Evolutionary conservation across 2,113 vertebrate species (phyloP), one percentile per base, ranked within the genome.

Genomic region (Ancistrus triradiatus): DNA sequence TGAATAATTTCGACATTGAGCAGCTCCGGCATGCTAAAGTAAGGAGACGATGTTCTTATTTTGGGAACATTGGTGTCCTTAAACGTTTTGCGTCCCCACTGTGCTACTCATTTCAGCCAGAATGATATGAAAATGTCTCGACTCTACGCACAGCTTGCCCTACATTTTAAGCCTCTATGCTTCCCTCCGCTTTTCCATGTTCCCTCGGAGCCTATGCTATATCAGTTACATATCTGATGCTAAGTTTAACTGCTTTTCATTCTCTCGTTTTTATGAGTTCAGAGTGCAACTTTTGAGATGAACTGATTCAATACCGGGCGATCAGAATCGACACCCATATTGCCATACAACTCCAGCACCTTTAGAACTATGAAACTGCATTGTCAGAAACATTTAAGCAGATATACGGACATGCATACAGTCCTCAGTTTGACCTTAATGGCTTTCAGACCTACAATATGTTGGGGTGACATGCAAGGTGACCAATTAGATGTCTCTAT

Each of bases 1-100:
- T 91, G 89, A 87, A 87, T 86, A 85, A 86, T 78, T n/a, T 76
- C 82, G 83, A 88, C 84, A 87, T 87, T 83, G 78, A 84, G 57
- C 49, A 65, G 85, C 82, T 85, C 79, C 85, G 84, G 66, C 73
- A 18, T 18, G 80, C 85, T 83, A 78, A 84, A 84, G 74, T 80
- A 83, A 81, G 83, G 70, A 50, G 68, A 85, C 87, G 85, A 86
- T 88, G 89, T 89, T 87, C 78, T 85, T 83, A 80, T 80, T 89
- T 88, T 0, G 38, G n/a, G 46, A 58, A 85, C 44, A n/a, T 13
- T 42, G 11, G 13, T 22, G 78, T 77, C 63, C 72, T 65, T 72
- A 81, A 85, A 83, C 78, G 73, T 80, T 78, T 77, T 72, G 68
- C 38, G 14, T 40, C 11, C 48, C 25, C 31, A 19, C 50, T 7